Base-by-base conservation (phyloP, 2,113 vertebrate genomes). In the Tautogolabrus adspersus region DNA sequence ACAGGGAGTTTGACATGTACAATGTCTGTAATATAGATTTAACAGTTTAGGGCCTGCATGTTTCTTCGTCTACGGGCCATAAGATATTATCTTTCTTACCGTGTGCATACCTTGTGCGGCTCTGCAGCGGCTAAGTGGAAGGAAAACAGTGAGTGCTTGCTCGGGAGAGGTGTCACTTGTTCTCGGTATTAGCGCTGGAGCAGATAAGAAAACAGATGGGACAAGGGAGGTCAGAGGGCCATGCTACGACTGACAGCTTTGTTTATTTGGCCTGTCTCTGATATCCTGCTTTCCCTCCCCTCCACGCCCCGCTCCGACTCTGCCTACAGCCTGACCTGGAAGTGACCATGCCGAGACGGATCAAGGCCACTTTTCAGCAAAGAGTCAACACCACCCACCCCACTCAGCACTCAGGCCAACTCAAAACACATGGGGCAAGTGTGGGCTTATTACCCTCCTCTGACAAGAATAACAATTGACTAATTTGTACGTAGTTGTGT, bases 261-360 rank as follows among this genome's bases (percentile, higher is more conserved):
- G 93, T 94, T 94, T 94, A 93, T 93, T 93, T 93, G 89, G 86
- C 88, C 89, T 88, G 91, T 93, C 91, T 93, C 91, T 91, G 91
- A 91, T 93, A 92, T 94, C 93, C 93, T 93, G 92, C 83, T 79
- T 83, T 67, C 84, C 82, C 62, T 19, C 49, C 59, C 56, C 84
- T 65, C 74, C 72, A 78, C 62, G 56, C 79, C 80, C 84, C 66
- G 71, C 72, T 3, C 74, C 13, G 47, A 64, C 88, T 80, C 84
- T 85, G 84, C 86, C 82, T 87, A 75, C 69, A 79, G 87, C 77
- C 80, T 90, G 86, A 93, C 89, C 91, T 93, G 90, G 91, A 92
- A 92, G 90, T 92, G 90, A 89, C 89, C 91, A 91, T 13, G 79
- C 76, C 78, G 90, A 75, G 79, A 91, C 61, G 91, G 93, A 92